Conservation (phyloP, 2,888 invertebrate species). For the Phalera bucephala region DNA sequence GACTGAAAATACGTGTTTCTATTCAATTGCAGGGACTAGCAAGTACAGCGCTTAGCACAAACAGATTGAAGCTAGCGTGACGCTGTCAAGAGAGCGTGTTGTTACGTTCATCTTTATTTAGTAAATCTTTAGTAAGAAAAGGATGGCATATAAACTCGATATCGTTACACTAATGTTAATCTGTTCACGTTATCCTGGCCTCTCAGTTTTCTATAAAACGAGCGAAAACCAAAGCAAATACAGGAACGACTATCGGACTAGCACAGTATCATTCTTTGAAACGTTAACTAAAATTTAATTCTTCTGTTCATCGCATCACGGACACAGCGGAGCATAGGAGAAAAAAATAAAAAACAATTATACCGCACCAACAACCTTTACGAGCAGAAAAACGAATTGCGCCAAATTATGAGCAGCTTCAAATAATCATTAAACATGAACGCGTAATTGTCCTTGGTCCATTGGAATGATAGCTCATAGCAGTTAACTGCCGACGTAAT, state of each 20-base stretch:
- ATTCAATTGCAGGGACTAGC: constrained; percentile 34
- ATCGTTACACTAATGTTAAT: too few species aligned
- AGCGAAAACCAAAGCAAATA: constrained; percentile 25
- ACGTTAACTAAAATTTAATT: constrained; percentile 63
- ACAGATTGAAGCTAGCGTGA: too few species aligned
- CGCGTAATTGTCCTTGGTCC: too few species aligned
- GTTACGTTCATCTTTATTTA: too few species aligned
- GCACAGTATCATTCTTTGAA: constrained; percentile 44
- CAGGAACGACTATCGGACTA: constrained; percentile 34
- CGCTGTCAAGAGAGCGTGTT: too few species aligned
- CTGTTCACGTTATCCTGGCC: too few species aligned
- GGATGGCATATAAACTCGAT: too few species aligned
- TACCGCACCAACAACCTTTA: constrained; percentile 55
- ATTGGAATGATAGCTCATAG: too few species aligned
- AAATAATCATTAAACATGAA: constrained; percentile 80
- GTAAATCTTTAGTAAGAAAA: too few species aligned
- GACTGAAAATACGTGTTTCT: constrained; percentile 38
- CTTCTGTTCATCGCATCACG: constrained; percentile 35
- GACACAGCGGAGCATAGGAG: constrained; percentile 26
- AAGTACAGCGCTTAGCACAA: too few species aligned
- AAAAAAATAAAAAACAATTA: constrained; percentile 58
- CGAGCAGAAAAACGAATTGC: constrained; percentile 65
- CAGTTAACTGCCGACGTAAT: too few species aligned
- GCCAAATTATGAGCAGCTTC: constrained; percentile 72
- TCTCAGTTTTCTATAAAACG: constrained; percentile 22